Evolutionary conservation across 2,113 vertebrate genomes (phyloP), one percentile per base, ranked within the genome.

Genomic region (Eubucco bourcierii): DNA sequence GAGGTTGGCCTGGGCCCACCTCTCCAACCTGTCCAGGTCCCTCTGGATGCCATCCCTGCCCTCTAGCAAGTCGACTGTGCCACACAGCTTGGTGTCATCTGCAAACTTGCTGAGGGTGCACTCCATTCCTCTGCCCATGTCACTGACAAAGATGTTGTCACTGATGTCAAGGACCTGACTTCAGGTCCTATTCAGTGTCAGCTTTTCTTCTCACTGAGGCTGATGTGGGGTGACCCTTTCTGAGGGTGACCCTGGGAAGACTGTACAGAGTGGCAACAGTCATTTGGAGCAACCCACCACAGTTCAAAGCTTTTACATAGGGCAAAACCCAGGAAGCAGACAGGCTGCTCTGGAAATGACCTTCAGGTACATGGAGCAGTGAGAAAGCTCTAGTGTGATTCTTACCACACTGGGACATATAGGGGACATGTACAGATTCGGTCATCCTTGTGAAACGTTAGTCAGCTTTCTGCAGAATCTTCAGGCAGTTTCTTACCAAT

Each of bases 221-320:
- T 87, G 46, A 37, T 60, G 21, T 0, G 0, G 18, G 15, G 10
- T 24, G 15, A 63, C 2, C 4, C 6, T 24, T 70, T 7, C 12
- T 0, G 1, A 80, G 33, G 8, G 4, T 61, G 72, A 81, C 39
- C 14, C 21, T 31, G 34, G 6, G 10, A 64, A 28, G 16, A 11
- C 25, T 55, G 63, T 28, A 15, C 31, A 67, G 37, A 8, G 10
- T 80, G 9, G 3, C 2, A 4, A 4, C 4, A 10, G 18, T 24
- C 31, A 29, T 65, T 44, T 33, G 81, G 63, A 84, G 59, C 24
- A 87, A 37, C 27, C 27, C 24, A 23, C 11, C 46, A 52, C 9
- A 55, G 61, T 37, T 28, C 34, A 44, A 86, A 79, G 23, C 6
- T 70, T 71, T 66, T 70, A 79, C 14, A 58, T 58, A 52, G 16